phyloP scores from a whole-genome alignment of 1,140 invertebrate species.

The silkworm (Bombyx mori) region DNA sequence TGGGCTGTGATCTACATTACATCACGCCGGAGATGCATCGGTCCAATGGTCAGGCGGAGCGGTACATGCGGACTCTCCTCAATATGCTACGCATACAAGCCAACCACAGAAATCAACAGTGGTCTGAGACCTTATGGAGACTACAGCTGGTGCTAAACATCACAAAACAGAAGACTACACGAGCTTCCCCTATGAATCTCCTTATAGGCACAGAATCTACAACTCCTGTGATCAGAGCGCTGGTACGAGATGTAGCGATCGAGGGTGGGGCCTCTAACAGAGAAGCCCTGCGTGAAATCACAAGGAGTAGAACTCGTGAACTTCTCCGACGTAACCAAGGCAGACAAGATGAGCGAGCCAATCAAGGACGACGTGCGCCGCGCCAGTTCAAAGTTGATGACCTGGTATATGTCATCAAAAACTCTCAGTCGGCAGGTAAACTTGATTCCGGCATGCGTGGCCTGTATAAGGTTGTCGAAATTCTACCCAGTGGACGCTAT shows the following conservation, averaged over 20 bases:
- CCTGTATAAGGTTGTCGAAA: constrained; percentile 4
- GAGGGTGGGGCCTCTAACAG: constrained; percentile 4
- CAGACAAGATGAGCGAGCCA: constrained; percentile 5
- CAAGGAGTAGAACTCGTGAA: constrained; percentile 2
- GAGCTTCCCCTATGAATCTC: constrained; percentile 7
- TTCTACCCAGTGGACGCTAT: constrained; percentile 1
- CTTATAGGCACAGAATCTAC: constrained; percentile 11
- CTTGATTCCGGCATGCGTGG: constrained; percentile 13
- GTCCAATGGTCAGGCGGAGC: constrained; percentile 27
- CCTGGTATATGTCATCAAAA: constrained; percentile 11
- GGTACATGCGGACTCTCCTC: constrained; percentile 20
- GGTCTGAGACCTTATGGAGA: background rate
- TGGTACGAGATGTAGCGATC: constrained; percentile 11
- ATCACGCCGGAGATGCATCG: constrained; percentile 22
- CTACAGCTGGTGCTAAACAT: constrained; percentile 9
- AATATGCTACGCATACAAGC: constrained; percentile 17
- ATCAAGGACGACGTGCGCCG: background rate
- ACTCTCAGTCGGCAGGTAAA: constrained; percentile 9
- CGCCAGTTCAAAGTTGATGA: constrained; percentile 2
- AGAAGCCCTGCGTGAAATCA: constrained; percentile 8
- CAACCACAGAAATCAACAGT: background rate
- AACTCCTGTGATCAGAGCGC: constrained; percentile 2
- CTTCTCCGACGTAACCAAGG: constrained; percentile 3
- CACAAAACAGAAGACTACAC: constrained; percentile 10
- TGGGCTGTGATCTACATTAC: constrained; percentile 2